Evolutionary conservation across 2,888 invertebrate genomes (phyloP).

Genomic region (Podabrus alpinus): DNA sequence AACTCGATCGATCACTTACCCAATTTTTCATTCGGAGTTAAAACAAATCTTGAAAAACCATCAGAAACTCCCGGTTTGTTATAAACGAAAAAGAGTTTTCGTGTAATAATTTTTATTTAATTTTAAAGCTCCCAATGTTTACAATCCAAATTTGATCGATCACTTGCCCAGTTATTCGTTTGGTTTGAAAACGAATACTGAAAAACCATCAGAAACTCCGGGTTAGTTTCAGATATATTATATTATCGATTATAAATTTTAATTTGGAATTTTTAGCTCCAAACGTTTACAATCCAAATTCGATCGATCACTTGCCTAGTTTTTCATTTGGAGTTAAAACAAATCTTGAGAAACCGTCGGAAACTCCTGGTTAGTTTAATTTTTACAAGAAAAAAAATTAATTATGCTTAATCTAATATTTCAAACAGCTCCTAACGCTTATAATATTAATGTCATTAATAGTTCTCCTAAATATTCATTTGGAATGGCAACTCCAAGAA

Average conservation of each 20-base stretch:
- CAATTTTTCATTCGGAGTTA: conserved; percentile 65
- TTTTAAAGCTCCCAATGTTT: conserved; percentile 80
- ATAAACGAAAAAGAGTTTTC: background rate
- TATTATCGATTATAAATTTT: background rate
- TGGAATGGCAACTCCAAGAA: conserved; percentile 45
- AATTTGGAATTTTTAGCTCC: conserved; percentile 60
- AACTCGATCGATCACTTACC: conserved; percentile 61
- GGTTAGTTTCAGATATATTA: conserved; percentile 45
- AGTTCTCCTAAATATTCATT: conserved; percentile 56
- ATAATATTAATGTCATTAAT: conserved; percentile 38
- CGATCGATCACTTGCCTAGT: conserved; percentile 59
- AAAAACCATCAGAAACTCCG: conserved; percentile 67
- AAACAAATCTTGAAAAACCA: conserved; percentile 59
- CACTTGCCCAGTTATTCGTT: conserved; percentile 70
- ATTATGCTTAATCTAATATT: conserved; percentile 3
- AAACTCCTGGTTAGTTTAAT: conserved; percentile 58
- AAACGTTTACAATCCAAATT: conserved; percentile 66
- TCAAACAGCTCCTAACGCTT: conserved; percentile 49
- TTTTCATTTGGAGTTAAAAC: conserved; percentile 66
- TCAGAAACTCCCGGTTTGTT: conserved; percentile 60
- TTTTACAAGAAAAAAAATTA: background rate
- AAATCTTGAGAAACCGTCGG: conserved; percentile 56
- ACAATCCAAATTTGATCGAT: conserved; percentile 71
- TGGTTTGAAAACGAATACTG: conserved; percentile 65
- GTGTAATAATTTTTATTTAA: conserved; percentile 26